Base-by-base conservation (phyloP, 2,113 vertebrate genomes). In the Pagrus major region DNA sequence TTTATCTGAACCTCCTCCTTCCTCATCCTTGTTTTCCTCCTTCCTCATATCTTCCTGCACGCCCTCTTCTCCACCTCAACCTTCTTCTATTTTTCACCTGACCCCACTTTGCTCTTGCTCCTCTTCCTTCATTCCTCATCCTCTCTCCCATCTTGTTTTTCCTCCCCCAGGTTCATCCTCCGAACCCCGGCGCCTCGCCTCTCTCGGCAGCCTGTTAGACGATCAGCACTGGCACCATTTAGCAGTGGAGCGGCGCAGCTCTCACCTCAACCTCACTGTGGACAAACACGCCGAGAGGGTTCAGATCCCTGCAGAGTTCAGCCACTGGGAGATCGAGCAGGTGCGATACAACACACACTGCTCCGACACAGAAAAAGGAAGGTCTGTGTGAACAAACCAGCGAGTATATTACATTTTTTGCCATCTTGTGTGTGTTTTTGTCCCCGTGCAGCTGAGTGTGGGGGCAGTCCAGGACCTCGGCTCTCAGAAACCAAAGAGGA, bases 141-240 rank as follows among this genome's bases (percentile, higher is more conserved):
- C 8, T 90, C 35, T 87, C 88, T 81, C 75, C 37, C n/a, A n/a
- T n/a, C n/a, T n/a, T n/a, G n/a, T n/a, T n/a, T n/a, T n/a, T n/a
- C n/a, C n/a, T n/a, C n/a, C n/a, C n/a, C n/a, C 90, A 97, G 96
- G 95, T 64, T 68, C 89, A 6, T 85, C 93, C 33, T 66, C 92
- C 16, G 94, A 93, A 55, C 79, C 86, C 33, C 93, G 86, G 76
- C 83, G 76, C 72, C 92, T 89, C 20, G 91, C 95, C 52, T 96
- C 93, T 0, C 88, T 97, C 71, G 97, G 97, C 83, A 99, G 97
- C 74, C 94, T 99, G 76, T 92, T 99, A 77, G 97, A 99, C n/a
- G 98, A 99, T 70, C 96, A 97, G 44, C 97, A 99, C 10, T 99
- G 98, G 98, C 98, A 99, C 88, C 94, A 90, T 3, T 92, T 97